phyloP scores from a whole-genome alignment of 2,888 invertebrate genomes.

The Ceraclea dissimilis region DNA sequence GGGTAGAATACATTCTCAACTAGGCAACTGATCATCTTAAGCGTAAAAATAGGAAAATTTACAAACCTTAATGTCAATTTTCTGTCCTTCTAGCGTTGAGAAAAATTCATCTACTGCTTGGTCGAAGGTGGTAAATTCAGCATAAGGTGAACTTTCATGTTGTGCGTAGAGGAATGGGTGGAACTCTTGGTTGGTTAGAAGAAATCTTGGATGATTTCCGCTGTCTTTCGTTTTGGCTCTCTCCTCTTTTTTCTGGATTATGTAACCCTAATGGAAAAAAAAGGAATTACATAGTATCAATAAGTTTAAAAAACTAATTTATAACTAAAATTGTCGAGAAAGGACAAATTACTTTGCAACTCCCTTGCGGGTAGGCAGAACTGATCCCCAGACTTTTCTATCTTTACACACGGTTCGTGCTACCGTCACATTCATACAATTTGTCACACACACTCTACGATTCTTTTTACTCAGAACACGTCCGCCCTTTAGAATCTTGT shows the following conservation, averaged over 20 bases:
- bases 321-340: background rate
- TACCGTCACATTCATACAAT: too few relatives aligned
- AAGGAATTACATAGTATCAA: slow-evolving; percentile 4
- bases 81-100: slow-evolving; percentile 89
- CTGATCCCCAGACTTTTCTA: too few relatives aligned
- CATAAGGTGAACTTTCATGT: slow-evolving; percentile 50
- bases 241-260: slow-evolving; percentile 77
- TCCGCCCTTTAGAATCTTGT: too few relatives aligned
- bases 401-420: too few relatives aligned
- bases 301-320: background rate
- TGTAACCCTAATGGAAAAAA: slow-evolving; percentile 56
- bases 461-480: too few relatives aligned
- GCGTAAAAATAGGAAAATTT: too few relatives aligned
- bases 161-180: slow-evolving; percentile 84
- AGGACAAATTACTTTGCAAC: too few relatives aligned
- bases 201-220: slow-evolving; percentile 48
- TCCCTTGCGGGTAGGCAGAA: too few relatives aligned
- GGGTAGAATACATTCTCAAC: too few relatives aligned
- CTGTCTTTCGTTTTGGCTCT: slow-evolving; percentile 41
- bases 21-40: too few relatives aligned
- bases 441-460: too few relatives aligned
- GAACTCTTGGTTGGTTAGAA: slow-evolving; percentile 84
- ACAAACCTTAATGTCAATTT: slow-evolving; percentile 74
- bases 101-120: slow-evolving; percentile 93
- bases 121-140: slow-evolving; percentile 71